Evolutionary conservation across 2,888 invertebrate species (phyloP).

Genomic region (Noctua fimbriata): DNA sequence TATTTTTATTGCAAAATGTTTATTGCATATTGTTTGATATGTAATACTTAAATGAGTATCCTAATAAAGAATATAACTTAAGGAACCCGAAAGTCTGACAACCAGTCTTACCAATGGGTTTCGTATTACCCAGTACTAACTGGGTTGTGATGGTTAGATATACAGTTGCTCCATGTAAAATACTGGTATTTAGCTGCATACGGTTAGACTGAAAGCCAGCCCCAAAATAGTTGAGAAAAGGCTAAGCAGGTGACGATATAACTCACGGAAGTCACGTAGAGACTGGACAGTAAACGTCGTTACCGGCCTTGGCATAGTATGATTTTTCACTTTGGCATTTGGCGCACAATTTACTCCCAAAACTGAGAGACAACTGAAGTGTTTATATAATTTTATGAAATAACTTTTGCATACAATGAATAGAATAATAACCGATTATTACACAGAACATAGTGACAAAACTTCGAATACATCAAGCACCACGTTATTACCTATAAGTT

Average conservation of each 20-base stretch:
- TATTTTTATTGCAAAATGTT: background rate
- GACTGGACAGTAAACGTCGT: background rate
- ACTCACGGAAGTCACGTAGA: background rate
- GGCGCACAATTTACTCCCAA: background rate
- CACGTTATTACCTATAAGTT: background rate
- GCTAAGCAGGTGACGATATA: background rate
- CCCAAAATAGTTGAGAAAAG: background rate
- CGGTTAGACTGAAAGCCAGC: background rate
- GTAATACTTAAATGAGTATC: no score
- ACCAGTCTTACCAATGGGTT: background rate
- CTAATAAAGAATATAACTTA: background rate
- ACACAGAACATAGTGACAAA: background rate
- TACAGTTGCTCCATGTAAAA: background rate
- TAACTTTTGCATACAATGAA: background rate
- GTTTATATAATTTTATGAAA: background rate
- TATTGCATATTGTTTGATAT: no score
- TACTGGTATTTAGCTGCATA: background rate
- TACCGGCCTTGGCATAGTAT: background rate
- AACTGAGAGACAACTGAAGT: background rate
- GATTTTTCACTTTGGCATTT: background rate
- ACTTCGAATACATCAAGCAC: background rate
- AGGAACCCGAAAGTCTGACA: background rate
- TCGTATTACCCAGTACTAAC: background rate
- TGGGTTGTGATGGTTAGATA: background rate
- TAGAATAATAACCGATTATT: background rate